Conservation (phyloP, 2,888 invertebrate genomes). For the Ectemnius continuus region DNA sequence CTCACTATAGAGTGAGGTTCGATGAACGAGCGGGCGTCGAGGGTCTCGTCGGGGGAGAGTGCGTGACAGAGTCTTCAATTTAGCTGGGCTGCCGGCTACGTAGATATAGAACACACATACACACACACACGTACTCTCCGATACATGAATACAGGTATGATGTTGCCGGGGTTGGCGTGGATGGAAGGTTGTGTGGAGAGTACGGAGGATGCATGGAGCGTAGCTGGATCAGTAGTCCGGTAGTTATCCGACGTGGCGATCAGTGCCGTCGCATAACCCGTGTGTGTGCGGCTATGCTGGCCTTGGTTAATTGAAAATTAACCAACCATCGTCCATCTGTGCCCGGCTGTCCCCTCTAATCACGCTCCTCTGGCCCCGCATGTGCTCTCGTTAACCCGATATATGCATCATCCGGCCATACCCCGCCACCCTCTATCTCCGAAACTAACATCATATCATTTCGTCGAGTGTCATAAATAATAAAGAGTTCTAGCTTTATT, state of each 20-base stretch:
- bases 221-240: conserved; percentile 39
- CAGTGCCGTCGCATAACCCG: conserved; percentile 43
- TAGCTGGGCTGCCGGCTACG: background rate
- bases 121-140: no score
- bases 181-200: conserved; percentile 7
- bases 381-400: conserved; percentile 55
- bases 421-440: background rate
- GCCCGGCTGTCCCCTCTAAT: conserved; percentile 64
- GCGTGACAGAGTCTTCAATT: conserved; percentile 5
- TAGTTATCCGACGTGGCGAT: conserved; percentile 42
- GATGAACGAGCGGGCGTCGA: no score
- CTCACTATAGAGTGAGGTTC: no score
- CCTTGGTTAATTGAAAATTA: conserved; percentile 72
- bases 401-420: conserved; percentile 43
- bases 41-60: background rate
- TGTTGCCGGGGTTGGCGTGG: background rate
- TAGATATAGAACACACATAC: no score
- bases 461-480: no score
- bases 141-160: no score
- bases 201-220: conserved; percentile 17
- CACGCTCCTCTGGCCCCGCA: conserved; percentile 56
- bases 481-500: no score
- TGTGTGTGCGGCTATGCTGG: conserved; percentile 30
- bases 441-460: no score
- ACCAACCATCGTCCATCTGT: conserved; percentile 70